Base-by-base conservation (phyloP, 2,113 vertebrate species). In the Cygnus atratus region DNA sequence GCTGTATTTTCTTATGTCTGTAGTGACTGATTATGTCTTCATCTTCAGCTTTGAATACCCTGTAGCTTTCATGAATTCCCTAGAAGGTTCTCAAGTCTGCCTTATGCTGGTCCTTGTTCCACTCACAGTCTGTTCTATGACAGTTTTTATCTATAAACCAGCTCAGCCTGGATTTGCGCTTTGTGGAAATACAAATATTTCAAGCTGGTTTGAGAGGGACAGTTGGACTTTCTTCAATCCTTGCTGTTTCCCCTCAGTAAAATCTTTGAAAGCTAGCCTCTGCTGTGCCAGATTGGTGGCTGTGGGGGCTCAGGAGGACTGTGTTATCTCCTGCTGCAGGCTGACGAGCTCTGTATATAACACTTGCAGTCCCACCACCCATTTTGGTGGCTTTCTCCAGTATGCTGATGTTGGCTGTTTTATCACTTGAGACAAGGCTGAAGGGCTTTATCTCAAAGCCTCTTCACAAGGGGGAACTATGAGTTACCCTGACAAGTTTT, bases 161-260 rank as follows among this genome's bases (percentile, higher is more conserved):
- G 63, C 37, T 55, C 65, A 12, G 86, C 89, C 94, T 48, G 37
- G 28, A 25, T 87, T 85, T 92, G 55, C 67, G 37, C 59, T 93
- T 50, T 91, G 88, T 93, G 65, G 7, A 90, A 95, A 55, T 54
- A 41, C 21, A 71, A 93, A 94, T 48, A 20, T 58, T 89, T 68
- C 70, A 28, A 35, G 58, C 22, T 58, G 33, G 68, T 62, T 88
- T 78, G 67, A 77, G 88, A 63, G 84, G 87, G 54, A 62, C n/a
- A 46, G 43, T 76, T 70, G 71, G 13, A 15, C 26, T 76, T 90
- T 84, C 17, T 78, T 54, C 26, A 77, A 52, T 65, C 33, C 9
- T 78, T 73, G 44, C 24, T 86, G 71, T 88, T 92, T 96, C 59
- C 33, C 29, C 8, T 29, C 8, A 11, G 39, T 62, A 37, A 74